phyloP scores from a whole-genome alignment of 2,888 invertebrate species.

The Hedya salicella region DNA sequence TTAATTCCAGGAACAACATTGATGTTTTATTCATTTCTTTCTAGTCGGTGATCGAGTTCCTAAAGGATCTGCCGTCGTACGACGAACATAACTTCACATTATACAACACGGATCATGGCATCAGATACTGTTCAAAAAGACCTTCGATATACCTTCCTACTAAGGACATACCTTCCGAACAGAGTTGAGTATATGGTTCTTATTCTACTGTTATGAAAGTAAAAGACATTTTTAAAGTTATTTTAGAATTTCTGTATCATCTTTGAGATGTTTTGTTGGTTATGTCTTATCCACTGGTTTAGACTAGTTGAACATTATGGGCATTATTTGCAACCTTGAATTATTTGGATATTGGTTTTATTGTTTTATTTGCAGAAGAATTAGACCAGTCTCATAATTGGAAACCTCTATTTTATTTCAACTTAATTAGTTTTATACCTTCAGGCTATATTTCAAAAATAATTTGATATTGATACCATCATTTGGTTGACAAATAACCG shows the following conservation, averaged over 20 bases:
- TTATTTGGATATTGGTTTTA: not conserved
- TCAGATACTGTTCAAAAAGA: slow-evolving; percentile 92
- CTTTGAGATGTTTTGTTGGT: slow-evolving; percentile 14
- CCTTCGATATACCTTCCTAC: slow-evolving; percentile 97
- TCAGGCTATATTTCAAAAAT: no score
- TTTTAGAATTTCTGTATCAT: no score
- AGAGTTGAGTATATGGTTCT: slow-evolving; percentile 87
- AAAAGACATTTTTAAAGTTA: not conserved
- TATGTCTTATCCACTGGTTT: slow-evolving; percentile 1
- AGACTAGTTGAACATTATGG: not conserved
- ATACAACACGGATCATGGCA: slow-evolving; percentile 94
- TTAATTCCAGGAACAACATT: slow-evolving; percentile 46
- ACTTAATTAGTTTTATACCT: no score
- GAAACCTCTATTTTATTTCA: no score
- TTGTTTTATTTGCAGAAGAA: no score
- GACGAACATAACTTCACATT: slow-evolving; percentile 96
- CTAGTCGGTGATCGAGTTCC: slow-evolving; percentile 94
- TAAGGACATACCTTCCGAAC: slow-evolving; percentile 96
- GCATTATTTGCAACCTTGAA: not conserved
- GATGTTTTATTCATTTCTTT: slow-evolving; percentile 69
- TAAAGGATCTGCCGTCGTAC: slow-evolving; percentile 95
- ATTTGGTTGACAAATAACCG: not conserved
- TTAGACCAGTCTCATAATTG: no score
- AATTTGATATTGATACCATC: no score
- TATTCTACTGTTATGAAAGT: not conserved